Conservation (phyloP, 2,113 vertebrate genomes). For the Gasterosteus nipponicus region DNA sequence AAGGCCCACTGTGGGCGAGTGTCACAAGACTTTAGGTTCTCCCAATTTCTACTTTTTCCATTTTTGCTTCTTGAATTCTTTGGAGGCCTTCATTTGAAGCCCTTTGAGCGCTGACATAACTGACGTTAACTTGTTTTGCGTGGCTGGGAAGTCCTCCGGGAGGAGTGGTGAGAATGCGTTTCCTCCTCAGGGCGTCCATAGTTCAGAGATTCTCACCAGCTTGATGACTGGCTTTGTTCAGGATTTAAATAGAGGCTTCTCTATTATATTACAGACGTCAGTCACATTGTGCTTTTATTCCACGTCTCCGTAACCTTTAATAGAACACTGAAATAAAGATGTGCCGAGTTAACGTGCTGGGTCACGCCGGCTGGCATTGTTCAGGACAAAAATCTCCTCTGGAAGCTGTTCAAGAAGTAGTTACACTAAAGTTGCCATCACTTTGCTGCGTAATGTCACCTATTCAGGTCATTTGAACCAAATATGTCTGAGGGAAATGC, state of each 20-base stretch:
- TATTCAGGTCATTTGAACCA: background rate
- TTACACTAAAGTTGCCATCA: background rate
- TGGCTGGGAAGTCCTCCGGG: conserved; percentile 6
- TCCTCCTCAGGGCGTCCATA: conserved; percentile 51
- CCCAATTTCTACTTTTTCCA: background rate
- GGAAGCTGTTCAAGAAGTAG: background rate
- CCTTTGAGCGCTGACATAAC: background rate
- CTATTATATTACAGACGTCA: background rate
- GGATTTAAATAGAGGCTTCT: conserved; percentile 8
- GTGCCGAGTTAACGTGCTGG: background rate
- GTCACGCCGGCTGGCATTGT: background rate
- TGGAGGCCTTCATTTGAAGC: conserved; percentile 16
- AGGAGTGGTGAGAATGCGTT: conserved; percentile 52
- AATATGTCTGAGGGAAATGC: background rate
- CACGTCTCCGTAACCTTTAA: background rate
- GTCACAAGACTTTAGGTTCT: background rate
- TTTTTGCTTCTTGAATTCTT: conserved; percentile 2
- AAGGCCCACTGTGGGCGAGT: conserved; percentile 44
- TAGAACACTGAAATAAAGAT: background rate
- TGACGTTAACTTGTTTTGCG: conserved; percentile 10
- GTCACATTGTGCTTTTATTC: background rate
- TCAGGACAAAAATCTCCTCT: background rate
- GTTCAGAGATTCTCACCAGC: conserved; percentile 34
- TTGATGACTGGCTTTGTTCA: conserved; percentile 13
- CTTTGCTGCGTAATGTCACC: background rate